Base-by-base conservation (phyloP, 2,888 invertebrate species). In the Drosophila pseudotalamancana region DNA sequence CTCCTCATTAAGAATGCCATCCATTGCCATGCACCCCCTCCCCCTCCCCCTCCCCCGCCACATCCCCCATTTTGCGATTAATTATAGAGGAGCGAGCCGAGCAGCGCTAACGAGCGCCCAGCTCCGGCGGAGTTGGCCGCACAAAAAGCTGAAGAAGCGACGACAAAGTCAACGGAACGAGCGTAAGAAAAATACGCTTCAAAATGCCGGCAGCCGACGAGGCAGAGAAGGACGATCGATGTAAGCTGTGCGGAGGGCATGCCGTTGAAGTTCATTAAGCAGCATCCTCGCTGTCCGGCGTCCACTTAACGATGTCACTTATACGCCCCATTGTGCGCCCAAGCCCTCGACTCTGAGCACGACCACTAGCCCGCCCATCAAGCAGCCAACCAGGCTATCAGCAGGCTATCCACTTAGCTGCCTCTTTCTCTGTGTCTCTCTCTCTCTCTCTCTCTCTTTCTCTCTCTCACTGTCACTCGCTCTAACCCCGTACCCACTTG, bases 241-340 rank as follows among this genome's bases (percentile, higher is more conserved):
- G 48, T 6, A 32, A 19, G 32, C 16, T 11, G 6, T n/a, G 39
- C 4, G 31, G 18, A 6, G 31, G n/a, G 18, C 31, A 40, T 71
- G 67, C 53, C 89, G 89, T 88, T 75, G 79, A 79, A 89, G 89
- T 89, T 89, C 89, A 89, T 89, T 89, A 89, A 87, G 72, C 88
- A 88, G 73, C 86, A 34, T 64, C 46, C 73, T 50, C 27, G 59
- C 57, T 63, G 50, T 63, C 64, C 72, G 42, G 67, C 71, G 84
- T 77, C 84, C 87, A 81, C 68, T 84, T 86, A 77, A 83, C 82
- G 83, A 84, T 87, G 87, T 84, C 83, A 84, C 87, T 84, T 87
- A 78, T 87, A 79, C 87, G 85, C 87, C 81, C 78, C 87, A 87
- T 87, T 82, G 82, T 84, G 71, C 79, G 63, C 74, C 73, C 73